Conservation (phyloP, 2,797 vertebrate species). For the Mycteria americana region DNA sequence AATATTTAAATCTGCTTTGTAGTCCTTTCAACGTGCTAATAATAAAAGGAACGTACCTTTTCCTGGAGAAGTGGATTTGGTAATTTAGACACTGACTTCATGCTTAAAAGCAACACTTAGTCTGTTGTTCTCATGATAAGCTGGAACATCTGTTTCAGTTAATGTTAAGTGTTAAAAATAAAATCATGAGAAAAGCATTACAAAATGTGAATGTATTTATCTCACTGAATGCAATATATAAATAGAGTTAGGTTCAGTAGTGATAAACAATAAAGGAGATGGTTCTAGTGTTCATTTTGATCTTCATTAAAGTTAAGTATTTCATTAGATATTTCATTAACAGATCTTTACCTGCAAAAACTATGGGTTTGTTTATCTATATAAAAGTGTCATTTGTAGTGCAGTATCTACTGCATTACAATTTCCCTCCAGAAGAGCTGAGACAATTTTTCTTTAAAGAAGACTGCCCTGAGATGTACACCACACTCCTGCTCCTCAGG, state of each 20-base stretch:
- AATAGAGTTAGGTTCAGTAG: not conserved
- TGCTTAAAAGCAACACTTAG: not conserved
- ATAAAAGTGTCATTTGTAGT: not conserved
- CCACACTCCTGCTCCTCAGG: rapidly evolving
- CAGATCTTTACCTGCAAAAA: not conserved
- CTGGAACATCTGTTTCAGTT: not conserved
- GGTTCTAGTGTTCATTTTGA: not conserved
- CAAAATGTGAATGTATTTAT: not conserved
- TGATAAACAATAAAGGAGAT: not conserved
- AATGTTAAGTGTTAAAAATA: not conserved
- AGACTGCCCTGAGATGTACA: not conserved
- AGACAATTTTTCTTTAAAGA: not conserved
- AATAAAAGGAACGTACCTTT: rapidly evolving
- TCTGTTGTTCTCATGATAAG: not conserved
- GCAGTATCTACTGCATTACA: not conserved
- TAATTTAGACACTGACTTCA: not conserved
- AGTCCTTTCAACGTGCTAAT: not conserved
- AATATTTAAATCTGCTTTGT: not conserved
- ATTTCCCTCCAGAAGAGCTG: not conserved
- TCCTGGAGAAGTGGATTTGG: not conserved
- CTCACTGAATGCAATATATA: not conserved
- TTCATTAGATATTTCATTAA: not conserved
- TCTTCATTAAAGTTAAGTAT: not conserved
- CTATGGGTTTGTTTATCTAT: not conserved
- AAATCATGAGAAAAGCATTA: not conserved